phyloP scores from a whole-genome alignment of 2,113 vertebrate genomes.

The Serilophus lunatus region DNA sequence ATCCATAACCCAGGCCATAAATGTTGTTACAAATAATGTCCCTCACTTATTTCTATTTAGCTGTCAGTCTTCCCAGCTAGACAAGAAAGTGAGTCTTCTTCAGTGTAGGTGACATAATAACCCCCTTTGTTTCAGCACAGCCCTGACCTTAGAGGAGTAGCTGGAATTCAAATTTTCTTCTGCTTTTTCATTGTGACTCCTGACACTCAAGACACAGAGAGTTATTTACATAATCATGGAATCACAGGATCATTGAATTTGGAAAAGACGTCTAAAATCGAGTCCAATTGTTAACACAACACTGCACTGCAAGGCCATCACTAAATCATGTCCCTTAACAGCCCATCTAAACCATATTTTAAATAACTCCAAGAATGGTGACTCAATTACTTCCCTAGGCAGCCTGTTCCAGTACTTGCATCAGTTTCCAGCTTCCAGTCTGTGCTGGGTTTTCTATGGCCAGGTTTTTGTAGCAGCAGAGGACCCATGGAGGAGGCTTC shows the following conservation, averaged over 20 bases:
- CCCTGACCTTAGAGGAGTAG: not conserved
- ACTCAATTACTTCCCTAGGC: not conserved
- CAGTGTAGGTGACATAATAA: not conserved
- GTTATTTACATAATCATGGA: conserved; percentile 11
- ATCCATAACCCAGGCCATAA: not conserved
- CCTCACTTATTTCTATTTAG: not conserved
- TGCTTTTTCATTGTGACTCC: not conserved
- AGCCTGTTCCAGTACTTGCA: not conserved
- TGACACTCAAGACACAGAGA: not conserved
- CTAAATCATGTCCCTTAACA: not conserved
- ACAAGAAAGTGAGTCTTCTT: not conserved
- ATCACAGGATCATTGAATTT: not conserved
- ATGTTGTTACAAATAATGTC: not conserved
- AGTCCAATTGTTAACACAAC: not conserved
- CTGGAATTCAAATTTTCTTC: not conserved
- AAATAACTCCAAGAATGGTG: not conserved
- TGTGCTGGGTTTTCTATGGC: no score
- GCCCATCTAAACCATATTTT: not conserved
- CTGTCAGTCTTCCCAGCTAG: not conserved
- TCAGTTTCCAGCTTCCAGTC: not conserved
- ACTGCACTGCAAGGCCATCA: not conserved
- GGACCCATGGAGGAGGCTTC: no score
- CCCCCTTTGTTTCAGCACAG: not conserved
- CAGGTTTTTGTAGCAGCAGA: no score
- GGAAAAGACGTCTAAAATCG: not conserved